Evolutionary conservation across 2,797 vertebrate genomes (phyloP).

Genomic region (Champsocephalus esox): DNA sequence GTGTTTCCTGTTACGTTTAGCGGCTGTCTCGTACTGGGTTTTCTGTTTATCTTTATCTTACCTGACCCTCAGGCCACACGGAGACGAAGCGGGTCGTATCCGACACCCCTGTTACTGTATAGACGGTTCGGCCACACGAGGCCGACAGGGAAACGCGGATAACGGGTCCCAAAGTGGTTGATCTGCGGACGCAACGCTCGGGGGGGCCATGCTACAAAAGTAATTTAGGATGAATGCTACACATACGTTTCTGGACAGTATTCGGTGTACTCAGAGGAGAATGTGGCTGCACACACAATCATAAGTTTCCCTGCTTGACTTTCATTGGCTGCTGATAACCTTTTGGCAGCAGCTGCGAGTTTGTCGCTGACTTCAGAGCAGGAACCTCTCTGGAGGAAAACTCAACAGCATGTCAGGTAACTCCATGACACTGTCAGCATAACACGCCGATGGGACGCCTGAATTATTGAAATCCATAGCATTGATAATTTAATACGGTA

Average conservation of each 20-base stretch:
- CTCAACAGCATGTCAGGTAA: constrained; percentile 56
- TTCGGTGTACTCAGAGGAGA: not conserved
- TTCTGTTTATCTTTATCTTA: too few species aligned
- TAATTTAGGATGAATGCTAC: too few species aligned
- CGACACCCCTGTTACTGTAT: too few species aligned
- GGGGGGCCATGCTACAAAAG: too few species aligned
- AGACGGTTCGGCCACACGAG: too few species aligned
- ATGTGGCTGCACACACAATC: constrained; percentile 9
- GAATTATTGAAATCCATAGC: constrained; percentile 69
- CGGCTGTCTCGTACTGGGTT: constrained; percentile 15
- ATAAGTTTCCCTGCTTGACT: constrained; percentile 37
- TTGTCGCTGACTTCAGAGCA: constrained; percentile 41
- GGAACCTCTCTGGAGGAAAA: constrained; percentile 59
- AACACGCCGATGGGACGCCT: constrained; percentile 48
- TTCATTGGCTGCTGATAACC: constrained; percentile 57
- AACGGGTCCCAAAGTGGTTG: too few species aligned
- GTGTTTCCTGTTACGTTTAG: constrained; percentile 2
- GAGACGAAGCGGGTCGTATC: too few species aligned
- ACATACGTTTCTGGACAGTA: not conserved
- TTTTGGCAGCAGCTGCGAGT: constrained; percentile 53
- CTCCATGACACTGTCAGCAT: constrained; percentile 62
- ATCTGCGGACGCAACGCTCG: too few species aligned
- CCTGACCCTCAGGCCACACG: too few species aligned
- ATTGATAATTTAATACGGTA: constrained; percentile 69
- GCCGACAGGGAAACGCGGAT: too few species aligned